phyloP scores from a whole-genome alignment of 2,113 vertebrate genomes.

The Carassius auratus region DNA sequence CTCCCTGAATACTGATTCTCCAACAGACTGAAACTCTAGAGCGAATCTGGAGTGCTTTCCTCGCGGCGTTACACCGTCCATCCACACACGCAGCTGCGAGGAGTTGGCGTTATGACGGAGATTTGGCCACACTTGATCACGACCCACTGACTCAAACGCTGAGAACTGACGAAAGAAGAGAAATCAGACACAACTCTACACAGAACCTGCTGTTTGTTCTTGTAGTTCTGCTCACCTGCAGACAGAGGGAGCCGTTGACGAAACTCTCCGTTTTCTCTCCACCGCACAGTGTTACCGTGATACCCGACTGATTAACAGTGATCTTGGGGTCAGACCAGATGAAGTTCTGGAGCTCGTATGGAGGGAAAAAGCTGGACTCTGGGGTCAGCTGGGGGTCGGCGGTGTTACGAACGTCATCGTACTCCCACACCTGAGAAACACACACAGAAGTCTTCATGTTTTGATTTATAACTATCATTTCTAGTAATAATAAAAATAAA shows the following conservation, averaged over 20 bases:
- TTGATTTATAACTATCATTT: not conserved
- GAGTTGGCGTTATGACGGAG: constrained; percentile 85
- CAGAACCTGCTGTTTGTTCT: too few relatives aligned
- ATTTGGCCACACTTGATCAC: constrained; percentile 71
- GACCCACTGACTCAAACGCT: constrained; percentile 73
- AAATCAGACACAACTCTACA: too few relatives aligned
- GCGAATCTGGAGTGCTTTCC: constrained; percentile 77
- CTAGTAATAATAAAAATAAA: too few relatives aligned
- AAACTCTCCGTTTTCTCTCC: not conserved
- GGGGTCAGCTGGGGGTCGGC: not conserved
- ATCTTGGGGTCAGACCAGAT: constrained; percentile 74
- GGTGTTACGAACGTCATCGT: constrained; percentile 69
- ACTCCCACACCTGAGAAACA: constrained; percentile 82
- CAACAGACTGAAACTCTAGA: constrained; percentile 80
- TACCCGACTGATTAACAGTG: constrained; percentile 67
- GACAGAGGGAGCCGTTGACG: constrained; percentile 58
- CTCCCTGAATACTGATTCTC: constrained; percentile 51
- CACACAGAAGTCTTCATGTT: not conserved
- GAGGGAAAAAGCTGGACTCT: constrained; percentile 68
- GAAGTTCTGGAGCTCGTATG: constrained; percentile 79
- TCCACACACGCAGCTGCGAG: constrained; percentile 80
- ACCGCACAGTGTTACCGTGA: constrained; percentile 72
- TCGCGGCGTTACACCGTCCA: constrained; percentile 68
- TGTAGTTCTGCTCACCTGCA: constrained; percentile 43
- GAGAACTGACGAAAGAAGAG: constrained; percentile 73